A percentile compares a stretch with the other conserved stretches of the same genome.
Conservation (phyloP, 2,888 invertebrate species). For the Ptychoptera contaminata region DNA sequence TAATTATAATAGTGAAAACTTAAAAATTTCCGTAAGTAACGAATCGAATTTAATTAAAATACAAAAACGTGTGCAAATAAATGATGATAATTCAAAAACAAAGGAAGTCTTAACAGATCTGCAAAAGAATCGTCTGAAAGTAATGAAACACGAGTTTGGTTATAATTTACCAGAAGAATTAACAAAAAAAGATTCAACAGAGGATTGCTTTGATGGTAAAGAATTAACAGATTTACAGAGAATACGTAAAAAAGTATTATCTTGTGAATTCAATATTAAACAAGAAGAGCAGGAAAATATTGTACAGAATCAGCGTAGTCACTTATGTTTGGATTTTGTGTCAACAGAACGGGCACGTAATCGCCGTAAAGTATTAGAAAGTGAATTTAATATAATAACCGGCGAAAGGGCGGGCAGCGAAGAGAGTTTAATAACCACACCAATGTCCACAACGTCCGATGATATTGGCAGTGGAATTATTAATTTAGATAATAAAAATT, state of each 20-base stretch:
- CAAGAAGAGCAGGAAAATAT: constrained; percentile 17
- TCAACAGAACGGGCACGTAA: constrained; percentile 18
- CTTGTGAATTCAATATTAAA: constrained; percentile 17
- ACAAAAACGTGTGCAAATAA: not conserved
- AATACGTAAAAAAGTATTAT: constrained; percentile 26
- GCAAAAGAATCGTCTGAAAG: constrained; percentile 3
- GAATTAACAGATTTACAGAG: constrained; percentile 23
- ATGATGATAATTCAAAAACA: constrained; percentile 4
- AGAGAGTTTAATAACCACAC: constrained; percentile 12
- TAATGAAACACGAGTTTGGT: not conserved
- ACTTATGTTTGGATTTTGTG: constrained; percentile 17
- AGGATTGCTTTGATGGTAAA: not conserved
- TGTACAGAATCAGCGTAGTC: constrained; percentile 13
- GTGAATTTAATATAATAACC: constrained; percentile 18
- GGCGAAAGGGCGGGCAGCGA: constrained; percentile 11
- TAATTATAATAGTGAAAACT: constrained; percentile 23
- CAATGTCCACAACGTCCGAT: constrained; percentile 21
- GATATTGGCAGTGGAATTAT: constrained; percentile 7
- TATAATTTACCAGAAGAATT: not conserved
- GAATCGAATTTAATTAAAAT: constrained; percentile 4
- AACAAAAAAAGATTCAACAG: not conserved
- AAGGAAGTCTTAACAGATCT: constrained; percentile 4
- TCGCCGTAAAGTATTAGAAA: constrained; percentile 17
- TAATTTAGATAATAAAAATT: constrained; percentile 3
- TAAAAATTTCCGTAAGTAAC: constrained; percentile 7